Percentiles rank a stretch among this genome's conserved stretches.
Evolutionary conservation across 1,140 invertebrate species (phyloP).

Genomic region (Listronotus bonariensis): DNA sequence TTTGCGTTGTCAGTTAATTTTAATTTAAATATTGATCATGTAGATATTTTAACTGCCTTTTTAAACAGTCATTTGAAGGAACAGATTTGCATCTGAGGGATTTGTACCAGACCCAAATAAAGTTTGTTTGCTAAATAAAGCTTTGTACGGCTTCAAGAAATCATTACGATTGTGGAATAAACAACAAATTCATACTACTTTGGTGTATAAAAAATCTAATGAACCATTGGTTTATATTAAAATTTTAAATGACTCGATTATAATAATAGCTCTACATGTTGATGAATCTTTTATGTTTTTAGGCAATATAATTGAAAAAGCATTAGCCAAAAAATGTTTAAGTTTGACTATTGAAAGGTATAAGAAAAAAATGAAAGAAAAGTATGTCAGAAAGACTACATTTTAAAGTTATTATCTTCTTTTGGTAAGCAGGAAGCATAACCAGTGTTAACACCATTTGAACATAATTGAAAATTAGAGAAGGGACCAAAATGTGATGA

Average conservation of each 20-base stretch:
- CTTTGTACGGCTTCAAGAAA: conserved; percentile 52
- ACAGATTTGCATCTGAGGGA: conserved; percentile 42
- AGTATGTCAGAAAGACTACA: conserved; percentile 38
- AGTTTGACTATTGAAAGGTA: conserved; percentile 38
- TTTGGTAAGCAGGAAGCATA: conserved; percentile 33
- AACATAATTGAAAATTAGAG: conserved; percentile 37
- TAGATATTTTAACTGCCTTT: conserved; percentile 54
- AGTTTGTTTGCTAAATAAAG: conserved; percentile 49
- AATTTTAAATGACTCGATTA: conserved; percentile 47
- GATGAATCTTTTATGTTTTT: conserved; percentile 12
- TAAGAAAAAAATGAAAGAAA: conserved; percentile 4
- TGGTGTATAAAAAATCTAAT: conserved; percentile 46
- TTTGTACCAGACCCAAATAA: conserved; percentile 43
- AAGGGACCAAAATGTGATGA: conserved; percentile 5
- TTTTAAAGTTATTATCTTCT: conserved; percentile 22
- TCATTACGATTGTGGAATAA: conserved; percentile 44
- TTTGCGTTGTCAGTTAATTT: conserved; percentile 41
- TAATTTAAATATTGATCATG: conserved; percentile 41
- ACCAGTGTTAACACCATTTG: conserved; percentile 28
- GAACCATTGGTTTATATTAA: no score
- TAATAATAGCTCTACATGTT: conserved; percentile 40
- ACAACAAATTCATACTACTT: conserved; percentile 37
- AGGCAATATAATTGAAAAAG: conserved; percentile 26
- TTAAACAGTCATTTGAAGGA: conserved; percentile 54
- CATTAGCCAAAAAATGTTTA: conserved; percentile 41